Percentiles rank a stretch among this genome's conserved stretches.
These are phyloP conservation scores for Anas platyrhynchos DNA, from an alignment of 2,113 vertebrate genomes.

Conservation along the genomic window DNA sequence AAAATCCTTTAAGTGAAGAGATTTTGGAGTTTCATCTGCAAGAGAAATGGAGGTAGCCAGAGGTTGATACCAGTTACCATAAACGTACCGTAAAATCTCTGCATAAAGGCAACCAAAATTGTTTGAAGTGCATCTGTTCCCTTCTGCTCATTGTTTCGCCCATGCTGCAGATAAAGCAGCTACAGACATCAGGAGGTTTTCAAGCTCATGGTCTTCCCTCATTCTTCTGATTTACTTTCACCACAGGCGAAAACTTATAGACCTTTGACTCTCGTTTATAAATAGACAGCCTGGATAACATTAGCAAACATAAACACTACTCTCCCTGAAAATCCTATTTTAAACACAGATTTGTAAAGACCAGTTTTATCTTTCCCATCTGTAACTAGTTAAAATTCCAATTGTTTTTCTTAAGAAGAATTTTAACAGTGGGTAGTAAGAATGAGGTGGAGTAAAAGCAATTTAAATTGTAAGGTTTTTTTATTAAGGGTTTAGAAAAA, in stretches of 20 bases:
- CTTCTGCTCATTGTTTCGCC: not conserved
- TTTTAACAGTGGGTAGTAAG: not conserved
- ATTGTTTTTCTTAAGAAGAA: not conserved
- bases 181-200: not conserved
- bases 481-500: not conserved
- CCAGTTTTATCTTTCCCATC: slow-evolving; percentile 34
- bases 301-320: slow-evolving; percentile 29
- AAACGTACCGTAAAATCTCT: not conserved
- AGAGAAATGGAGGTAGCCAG: not conserved
- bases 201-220: not conserved
- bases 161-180: not conserved
- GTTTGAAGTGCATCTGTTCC: not conserved
- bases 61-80: not conserved
- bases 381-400: slow-evolving; percentile 50
- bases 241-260: not conserved
- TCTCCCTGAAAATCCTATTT: slow-evolving; percentile 9
- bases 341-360: slow-evolving; percentile 15
- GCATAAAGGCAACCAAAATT: not conserved
- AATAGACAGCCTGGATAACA: slow-evolving; percentile 12
- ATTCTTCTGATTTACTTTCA: slow-evolving; percentile 4
- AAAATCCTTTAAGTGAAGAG: not conserved
- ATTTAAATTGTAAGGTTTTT: not conserved
- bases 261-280: slow-evolving; percentile 35
- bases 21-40: not conserved
- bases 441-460: not conserved